Percentiles rank a stretch among this genome's conserved stretches.
Evolutionary conservation across 2,113 vertebrate species (phyloP).

Genomic region (Carassius gibelio): DNA sequence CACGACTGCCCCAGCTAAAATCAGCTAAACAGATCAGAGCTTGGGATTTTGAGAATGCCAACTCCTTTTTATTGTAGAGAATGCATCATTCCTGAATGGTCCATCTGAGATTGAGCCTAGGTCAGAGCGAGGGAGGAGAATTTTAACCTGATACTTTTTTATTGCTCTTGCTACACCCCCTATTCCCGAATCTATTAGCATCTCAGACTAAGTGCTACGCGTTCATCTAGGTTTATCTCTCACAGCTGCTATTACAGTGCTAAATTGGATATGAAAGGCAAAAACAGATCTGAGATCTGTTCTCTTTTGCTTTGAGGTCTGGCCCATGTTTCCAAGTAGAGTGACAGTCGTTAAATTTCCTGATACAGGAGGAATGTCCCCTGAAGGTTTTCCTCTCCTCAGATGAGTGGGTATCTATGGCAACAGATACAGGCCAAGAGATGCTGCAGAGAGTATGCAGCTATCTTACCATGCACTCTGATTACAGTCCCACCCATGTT

Average conservation of each 20-base stretch:
- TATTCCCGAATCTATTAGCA: constrained; percentile 8
- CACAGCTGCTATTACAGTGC: neutral
- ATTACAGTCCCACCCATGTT: neutral
- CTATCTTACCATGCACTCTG: constrained; percentile 1
- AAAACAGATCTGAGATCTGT: neutral
- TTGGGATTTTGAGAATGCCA: neutral
- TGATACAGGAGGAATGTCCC: constrained; percentile 28
- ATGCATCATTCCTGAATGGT: neutral
- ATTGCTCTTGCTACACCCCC: neutral
- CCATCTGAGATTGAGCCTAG: neutral
- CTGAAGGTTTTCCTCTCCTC: constrained; percentile 8
- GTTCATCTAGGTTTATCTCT: neutral
- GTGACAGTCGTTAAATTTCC: constrained; percentile 36
- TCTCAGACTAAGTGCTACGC: neutral
- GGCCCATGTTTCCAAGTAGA: neutral
- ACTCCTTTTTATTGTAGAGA: neutral
- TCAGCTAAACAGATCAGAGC: neutral
- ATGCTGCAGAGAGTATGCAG: constrained; percentile 13
- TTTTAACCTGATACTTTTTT: neutral
- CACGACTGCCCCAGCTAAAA: neutral
- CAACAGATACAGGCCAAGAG: neutral
- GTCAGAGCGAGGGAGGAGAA: neutral
- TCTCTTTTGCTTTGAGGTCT: constrained; percentile 9
- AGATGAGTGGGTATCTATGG: constrained; percentile 42
- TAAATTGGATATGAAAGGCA: constrained; percentile 8